These are phyloP conservation scores for Dicyrtoma fusca DNA, from an alignment of 2,888 invertebrate genomes.

Conservation along the genomic window DNA sequence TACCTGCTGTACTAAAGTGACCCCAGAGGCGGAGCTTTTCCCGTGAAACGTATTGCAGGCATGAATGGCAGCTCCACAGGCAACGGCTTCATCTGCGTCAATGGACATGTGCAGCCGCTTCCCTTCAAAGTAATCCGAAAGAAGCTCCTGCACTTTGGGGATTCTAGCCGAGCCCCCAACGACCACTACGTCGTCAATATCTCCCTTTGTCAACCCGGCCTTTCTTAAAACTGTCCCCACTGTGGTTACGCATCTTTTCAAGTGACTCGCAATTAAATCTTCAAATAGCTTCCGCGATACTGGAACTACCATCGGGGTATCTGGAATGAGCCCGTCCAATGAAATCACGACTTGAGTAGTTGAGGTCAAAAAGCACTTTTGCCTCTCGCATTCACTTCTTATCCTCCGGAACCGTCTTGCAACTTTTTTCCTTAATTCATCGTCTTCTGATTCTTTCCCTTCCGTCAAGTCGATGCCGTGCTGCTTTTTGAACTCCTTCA, in stretches of 20 bases:
- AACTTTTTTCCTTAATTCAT: slow-evolving; percentile 68
- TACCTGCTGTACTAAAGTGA: too few relatives aligned
- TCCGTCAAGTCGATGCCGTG: slow-evolving; percentile 74
- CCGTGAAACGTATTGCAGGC: too few relatives aligned
- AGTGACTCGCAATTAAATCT: too few relatives aligned
- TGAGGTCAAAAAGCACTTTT: slow-evolving; percentile 75
- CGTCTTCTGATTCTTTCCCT: too few relatives aligned
- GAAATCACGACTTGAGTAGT: slow-evolving; percentile 70
- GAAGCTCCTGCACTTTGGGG: slow-evolving; percentile 94
- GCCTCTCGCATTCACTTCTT: slow-evolving; percentile 76
- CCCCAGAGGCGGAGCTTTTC: too few relatives aligned
- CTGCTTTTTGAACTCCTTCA: too few relatives aligned
- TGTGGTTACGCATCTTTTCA: too few relatives aligned
- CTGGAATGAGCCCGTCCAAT: slow-evolving; percentile 70
- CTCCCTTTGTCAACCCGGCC: slow-evolving; percentile 62
- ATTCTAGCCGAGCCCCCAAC: slow-evolving; percentile 97
- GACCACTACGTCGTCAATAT: slow-evolving; percentile 87
- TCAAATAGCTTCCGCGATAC: slow-evolving; percentile 79
- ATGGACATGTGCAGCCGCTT: slow-evolving; percentile 95
- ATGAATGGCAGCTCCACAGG: slow-evolving; percentile 95
- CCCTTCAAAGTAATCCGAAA: slow-evolving; percentile 91
- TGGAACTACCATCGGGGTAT: slow-evolving; percentile 78
- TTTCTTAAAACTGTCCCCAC: too few relatives aligned
- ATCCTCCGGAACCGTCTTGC: slow-evolving; percentile 71
- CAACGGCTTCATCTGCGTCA: slow-evolving; percentile 97